Evolutionary conservation across 2,113 vertebrate genomes (phyloP).

Genomic region (Macquaria ambigua): DNA sequence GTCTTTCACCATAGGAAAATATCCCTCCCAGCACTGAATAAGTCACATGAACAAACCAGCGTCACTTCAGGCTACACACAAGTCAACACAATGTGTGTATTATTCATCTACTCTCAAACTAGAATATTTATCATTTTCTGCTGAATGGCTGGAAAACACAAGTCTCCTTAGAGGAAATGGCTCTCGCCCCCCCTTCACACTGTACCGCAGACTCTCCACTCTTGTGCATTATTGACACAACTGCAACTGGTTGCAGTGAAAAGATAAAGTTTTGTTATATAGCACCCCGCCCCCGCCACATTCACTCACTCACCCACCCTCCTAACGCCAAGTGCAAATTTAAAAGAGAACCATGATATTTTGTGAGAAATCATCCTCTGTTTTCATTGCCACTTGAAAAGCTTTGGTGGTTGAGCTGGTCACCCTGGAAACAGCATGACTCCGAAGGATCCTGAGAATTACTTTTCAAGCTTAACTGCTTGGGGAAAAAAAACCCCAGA

Average conservation of each 20-base stretch:
- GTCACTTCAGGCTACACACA: slow-evolving; percentile 42
- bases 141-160: slow-evolving; percentile 63
- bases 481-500: slow-evolving; percentile 5
- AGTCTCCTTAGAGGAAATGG: slow-evolving; percentile 41
- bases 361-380: slow-evolving; percentile 49
- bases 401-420: slow-evolving; percentile 67
- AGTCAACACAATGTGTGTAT: slow-evolving; percentile 58
- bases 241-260: slow-evolving; percentile 82
- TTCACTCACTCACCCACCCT: neutral
- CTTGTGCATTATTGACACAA: slow-evolving; percentile 66
- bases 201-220: slow-evolving; percentile 52
- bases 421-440: slow-evolving; percentile 71
- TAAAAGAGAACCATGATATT: slow-evolving; percentile 50
- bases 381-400: slow-evolving; percentile 58
- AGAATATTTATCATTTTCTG: slow-evolving; percentile 62
- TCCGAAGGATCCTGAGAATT: slow-evolving; percentile 50
- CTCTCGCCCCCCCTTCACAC: slow-evolving; percentile 42
- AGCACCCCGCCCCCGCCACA: slow-evolving; percentile 18
- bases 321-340: slow-evolving; percentile 53
- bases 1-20: slow-evolving; percentile 56
- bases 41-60: slow-evolving; percentile 63
- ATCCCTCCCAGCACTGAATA: slow-evolving; percentile 56
- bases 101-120: slow-evolving; percentile 59
- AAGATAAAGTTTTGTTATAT: slow-evolving; percentile 47
- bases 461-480: slow-evolving; percentile 56